These are phyloP conservation scores for Syngnathus typhle DNA, from an alignment of 2,113 vertebrate species.

Conservation along the genomic window DNA sequence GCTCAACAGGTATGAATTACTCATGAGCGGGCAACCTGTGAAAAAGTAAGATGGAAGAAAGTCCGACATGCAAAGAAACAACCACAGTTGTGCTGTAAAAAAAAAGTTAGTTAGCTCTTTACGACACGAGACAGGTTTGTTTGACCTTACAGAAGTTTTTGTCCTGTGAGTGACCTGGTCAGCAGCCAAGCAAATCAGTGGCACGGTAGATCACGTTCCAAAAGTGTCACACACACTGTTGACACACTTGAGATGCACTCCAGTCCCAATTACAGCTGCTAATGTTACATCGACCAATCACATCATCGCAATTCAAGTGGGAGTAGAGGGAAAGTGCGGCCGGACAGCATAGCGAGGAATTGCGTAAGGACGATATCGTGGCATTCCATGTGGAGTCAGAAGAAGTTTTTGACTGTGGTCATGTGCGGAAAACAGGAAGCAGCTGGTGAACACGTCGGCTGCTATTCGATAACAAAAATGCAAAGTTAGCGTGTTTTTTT, in stretches of 20 bases:
- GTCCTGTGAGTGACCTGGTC: background rate
- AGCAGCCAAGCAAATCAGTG: background rate
- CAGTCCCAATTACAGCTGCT: background rate
- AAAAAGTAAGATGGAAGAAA: background rate
- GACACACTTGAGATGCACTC: background rate
- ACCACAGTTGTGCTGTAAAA: background rate
- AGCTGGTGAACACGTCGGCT: background rate
- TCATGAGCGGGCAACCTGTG: background rate
- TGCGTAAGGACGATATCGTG: background rate
- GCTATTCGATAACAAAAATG: conserved; percentile 16
- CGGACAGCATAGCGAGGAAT: background rate
- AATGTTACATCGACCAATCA: background rate
- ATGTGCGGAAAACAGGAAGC: background rate
- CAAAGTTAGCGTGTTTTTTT: background rate
- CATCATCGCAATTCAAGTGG: background rate
- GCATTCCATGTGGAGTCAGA: background rate
- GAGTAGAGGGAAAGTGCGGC: background rate
- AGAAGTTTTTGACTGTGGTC: background rate
- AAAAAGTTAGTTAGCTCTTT: no score
- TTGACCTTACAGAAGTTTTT: background rate
- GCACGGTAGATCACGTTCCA: background rate
- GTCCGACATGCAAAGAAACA: background rate
- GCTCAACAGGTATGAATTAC: conserved; percentile 4
- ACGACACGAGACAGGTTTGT: background rate
- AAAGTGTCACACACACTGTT: background rate